phyloP scores from a whole-genome alignment of 2,888 invertebrate species.

The Himalopsyche kuldschensis region DNA sequence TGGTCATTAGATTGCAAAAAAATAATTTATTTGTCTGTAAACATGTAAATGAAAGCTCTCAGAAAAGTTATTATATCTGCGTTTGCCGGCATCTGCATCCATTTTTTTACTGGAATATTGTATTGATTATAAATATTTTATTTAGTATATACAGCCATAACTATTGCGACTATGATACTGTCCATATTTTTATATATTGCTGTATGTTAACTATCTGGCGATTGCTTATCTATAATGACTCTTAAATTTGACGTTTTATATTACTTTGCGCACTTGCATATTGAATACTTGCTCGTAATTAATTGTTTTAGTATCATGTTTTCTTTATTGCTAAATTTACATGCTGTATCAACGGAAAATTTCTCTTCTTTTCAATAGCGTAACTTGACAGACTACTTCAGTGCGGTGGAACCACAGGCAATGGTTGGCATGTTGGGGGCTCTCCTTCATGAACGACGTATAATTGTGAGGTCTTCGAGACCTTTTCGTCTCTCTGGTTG shows the following conservation, averaged over 20 bases:
- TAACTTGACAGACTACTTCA: conserved; percentile 96
- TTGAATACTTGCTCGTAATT: neutral
- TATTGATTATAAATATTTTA: too few species aligned
- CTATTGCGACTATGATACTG: too few species aligned
- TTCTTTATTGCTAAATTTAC: neutral
- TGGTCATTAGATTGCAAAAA: too few species aligned
- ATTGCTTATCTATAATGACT: neutral
- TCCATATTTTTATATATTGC: too few species aligned
- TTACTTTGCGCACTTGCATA: conserved; percentile 17
- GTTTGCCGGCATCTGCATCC: too few species aligned
- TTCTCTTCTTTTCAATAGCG: conserved; percentile 64
- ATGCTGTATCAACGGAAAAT: neutral
- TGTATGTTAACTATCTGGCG: too few species aligned
- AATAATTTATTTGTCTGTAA: too few species aligned
- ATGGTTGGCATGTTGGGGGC: conserved; percentile 97
- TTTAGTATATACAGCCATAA: too few species aligned
- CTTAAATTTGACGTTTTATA: conserved; percentile 20
- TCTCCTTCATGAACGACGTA: conserved; percentile 89
- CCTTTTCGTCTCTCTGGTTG: conserved; percentile 89
- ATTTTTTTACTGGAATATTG: too few species aligned
- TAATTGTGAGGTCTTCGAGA: conserved; percentile 89
- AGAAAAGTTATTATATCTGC: too few species aligned
- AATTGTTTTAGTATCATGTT: neutral
- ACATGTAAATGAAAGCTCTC: too few species aligned
- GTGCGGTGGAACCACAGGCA: conserved; percentile 90